A percentile compares a stretch with the other conserved stretches of the same genome.
phyloP scores from a whole-genome alignment of 2,113 vertebrate species.

The Labrus mixtus region DNA sequence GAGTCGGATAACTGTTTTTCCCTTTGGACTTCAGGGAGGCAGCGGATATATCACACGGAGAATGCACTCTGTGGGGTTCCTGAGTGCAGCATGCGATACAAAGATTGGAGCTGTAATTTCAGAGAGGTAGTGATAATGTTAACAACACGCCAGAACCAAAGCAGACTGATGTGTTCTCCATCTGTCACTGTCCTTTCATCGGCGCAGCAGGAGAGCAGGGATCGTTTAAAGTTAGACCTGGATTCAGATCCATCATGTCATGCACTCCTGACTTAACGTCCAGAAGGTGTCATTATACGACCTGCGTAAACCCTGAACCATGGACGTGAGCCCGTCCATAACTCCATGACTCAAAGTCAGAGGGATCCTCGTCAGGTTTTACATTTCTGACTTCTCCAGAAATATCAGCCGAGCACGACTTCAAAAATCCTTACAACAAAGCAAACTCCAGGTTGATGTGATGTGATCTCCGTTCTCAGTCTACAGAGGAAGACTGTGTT shows the following conservation, averaged over 20 bases:
- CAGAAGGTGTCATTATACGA: background rate
- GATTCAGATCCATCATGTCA: background rate
- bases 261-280: background rate
- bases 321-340: background rate
- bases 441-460: too few relatives aligned
- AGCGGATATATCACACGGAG: background rate
- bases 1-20: background rate
- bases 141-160: conserved; percentile 5
- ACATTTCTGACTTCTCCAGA: background rate
- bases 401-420: too few relatives aligned
- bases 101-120: conserved; percentile 31
- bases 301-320: background rate
- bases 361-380: background rate
- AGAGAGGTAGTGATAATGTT: conserved; percentile 11
- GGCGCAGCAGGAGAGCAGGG: background rate
- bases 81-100: conserved; percentile 22
- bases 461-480: too few relatives aligned
- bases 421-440: too few relatives aligned
- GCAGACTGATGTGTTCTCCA: conserved; percentile 16
- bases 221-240: conserved; percentile 1
- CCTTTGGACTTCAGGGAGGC: background rate
- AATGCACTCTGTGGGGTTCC: background rate
- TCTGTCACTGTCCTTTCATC: conserved; percentile 22
- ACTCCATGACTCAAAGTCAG: background rate
- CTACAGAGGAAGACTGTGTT: too few relatives aligned